Base-by-base conservation (phyloP, 2,888 invertebrate genomes). In the Drosophila putrida region DNA sequence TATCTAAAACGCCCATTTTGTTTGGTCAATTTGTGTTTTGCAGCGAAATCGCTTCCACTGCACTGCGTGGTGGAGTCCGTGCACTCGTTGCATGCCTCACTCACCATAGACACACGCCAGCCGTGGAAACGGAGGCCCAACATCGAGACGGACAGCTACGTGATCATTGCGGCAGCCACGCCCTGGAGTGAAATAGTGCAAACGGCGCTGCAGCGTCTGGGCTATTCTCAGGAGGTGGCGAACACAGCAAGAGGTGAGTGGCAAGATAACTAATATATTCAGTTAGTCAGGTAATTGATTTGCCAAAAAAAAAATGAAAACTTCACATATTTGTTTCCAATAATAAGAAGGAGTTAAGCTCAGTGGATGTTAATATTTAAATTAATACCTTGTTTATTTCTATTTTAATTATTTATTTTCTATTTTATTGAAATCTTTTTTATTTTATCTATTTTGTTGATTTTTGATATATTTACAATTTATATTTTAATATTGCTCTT, bases 41-140 rank as follows among this genome's bases (percentile, higher is more conserved):
- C 91, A 93, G 96, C 95, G 50, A 96, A 96, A 93, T 97, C 97
- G 28, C 94, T 98, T 78, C 98, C 98, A 51, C 96, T 99, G 50
- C 98, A 98, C 92, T 99, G 99, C 92, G 95, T 99, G 71, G 98
- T 99, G 60, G 98, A 99, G 93, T 96, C 96, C 0, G 95, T 97
- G 55, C 95, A 95, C 80, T 95, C 94, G 43, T 92, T 95, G 82
- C 96, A 95, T 90, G 94, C 93, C 90, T 91, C 92, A 25, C 88
- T 92, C n/a, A 90, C 91, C 62, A 91, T 92, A 57, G 93, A 93
- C 61, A 93, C 93, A 74, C 95, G 95, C 82, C 94, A 94, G 41
- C 94, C 94, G 46, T 95, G 95, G 94, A 93, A 95, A 77, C 94
- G 96, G 64, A 93, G 95, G 31, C 95, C 96, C 0, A 94, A 96